These are phyloP conservation scores for Peromyscus attwateri DNA, from an alignment of 2,797 vertebrate genomes.

Conservation along the genomic window DNA sequence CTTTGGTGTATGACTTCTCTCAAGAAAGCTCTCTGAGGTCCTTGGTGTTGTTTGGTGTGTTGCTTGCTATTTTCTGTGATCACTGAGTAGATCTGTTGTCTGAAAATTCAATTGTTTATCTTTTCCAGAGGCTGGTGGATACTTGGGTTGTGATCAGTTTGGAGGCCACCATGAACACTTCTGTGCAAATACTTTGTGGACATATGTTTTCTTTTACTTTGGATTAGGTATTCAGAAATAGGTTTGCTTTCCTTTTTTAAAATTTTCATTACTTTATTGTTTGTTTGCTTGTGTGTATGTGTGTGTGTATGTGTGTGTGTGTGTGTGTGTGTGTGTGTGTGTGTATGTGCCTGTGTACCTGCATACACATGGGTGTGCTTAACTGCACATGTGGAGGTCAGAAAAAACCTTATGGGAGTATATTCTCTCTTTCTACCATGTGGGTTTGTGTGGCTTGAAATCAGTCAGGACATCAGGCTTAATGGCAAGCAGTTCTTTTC, in stretches of 20 bases:
- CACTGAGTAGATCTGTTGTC: not conserved
- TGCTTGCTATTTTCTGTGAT: not conserved
- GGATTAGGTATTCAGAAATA: not conserved
- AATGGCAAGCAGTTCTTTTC: not conserved
- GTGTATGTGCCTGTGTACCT: not conserved
- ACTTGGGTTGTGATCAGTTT: not conserved
- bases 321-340: not conserved
- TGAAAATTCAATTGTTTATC: not conserved
- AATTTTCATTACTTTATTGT: not conserved
- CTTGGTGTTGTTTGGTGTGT: not conserved
- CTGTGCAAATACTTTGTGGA: not conserved
- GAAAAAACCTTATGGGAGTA: not conserved
- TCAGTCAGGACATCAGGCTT: not conserved
- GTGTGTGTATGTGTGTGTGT: not conserved
- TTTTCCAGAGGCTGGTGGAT: not conserved
- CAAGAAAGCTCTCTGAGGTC: not conserved
- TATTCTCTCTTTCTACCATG: not conserved
- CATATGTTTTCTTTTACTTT: not conserved
- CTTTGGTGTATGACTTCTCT: not conserved
- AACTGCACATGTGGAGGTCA: not conserved
- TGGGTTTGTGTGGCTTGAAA: not conserved
- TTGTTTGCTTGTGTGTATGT: not conserved
- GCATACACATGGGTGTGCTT: not conserved
- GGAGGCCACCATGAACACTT: not conserved
- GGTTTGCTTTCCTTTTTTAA: not conserved